Evolutionary conservation across 2,797 vertebrate genomes (phyloP), one percentile per base, ranked within the genome.

Genomic region (Enteromius treurensis): DNA sequence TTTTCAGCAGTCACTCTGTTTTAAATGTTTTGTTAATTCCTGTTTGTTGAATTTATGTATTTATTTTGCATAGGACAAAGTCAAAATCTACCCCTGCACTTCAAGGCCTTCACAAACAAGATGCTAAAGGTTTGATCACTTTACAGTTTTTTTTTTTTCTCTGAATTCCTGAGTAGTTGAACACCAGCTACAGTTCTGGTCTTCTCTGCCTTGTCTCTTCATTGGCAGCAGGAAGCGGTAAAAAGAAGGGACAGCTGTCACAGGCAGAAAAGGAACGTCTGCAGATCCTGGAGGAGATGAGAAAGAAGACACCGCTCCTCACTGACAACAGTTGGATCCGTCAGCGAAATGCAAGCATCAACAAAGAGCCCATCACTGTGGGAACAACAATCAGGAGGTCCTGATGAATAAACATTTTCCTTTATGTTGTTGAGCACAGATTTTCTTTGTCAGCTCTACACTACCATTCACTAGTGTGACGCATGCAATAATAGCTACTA

Each of bases 261-360:
- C 92, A 91, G 37, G 95, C 93, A 2, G 97, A 99, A 90, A 17
- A 92, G 69, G 96, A 99, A 32, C 94, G 98, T 85, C 96, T 96
- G 86, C 96, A 94, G 88, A 98, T 99, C 90, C 93, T 99, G 86
- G 96, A 96, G 77, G 98, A 99, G 91, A 99, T 99, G 98, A 97
- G 95, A 84, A 99, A 99, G 91, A 97, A 91, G 88, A 98, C 96
- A 0, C 95, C 95, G 34, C 95, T 99, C 6, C 93, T 97, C 87
- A 97, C 93, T 0, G 98, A 99, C 94, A 98, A 92, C 91, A 99
- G 98, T 91, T 99, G 98, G 98, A 99, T 99, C 80, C 96, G 98
- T 42, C 97, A 98, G 89, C 96, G 96, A 83, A 96, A 95, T 84
- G 89, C 93, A 88, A 96, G 94, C 73, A 65, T 96, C 55, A 93